A percentile compares a stretch with the other conserved stretches of the same genome.
Evolutionary conservation across 2,888 invertebrate genomes (phyloP).

Genomic region (Scaptomyza parva): DNA sequence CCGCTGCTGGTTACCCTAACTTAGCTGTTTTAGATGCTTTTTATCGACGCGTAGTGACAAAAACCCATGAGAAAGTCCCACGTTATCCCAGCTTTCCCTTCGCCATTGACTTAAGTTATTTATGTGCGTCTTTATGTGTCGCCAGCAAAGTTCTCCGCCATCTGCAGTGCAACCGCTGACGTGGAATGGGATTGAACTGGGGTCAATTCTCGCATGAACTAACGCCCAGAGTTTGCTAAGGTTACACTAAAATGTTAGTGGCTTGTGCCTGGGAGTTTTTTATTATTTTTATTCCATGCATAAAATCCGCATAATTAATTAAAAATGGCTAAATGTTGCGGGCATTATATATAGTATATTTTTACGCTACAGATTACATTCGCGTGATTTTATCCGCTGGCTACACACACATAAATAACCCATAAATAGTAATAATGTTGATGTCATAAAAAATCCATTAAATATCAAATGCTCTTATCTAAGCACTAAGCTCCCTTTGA

Average conservation of each 20-base stretch:
- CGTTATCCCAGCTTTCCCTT: not conserved
- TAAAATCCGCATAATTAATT: conserved; percentile 51
- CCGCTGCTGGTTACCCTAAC: not conserved
- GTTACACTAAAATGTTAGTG: conserved; percentile 12
- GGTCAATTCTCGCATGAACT: conserved; percentile 62
- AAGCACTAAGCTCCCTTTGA: no score
- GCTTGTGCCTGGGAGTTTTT: conserved; percentile 19
- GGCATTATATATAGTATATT: conserved; percentile 34
- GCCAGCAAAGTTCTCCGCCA: conserved; percentile 9
- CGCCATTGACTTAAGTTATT: conserved; percentile 37
- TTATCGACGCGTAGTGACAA: conserved; percentile 30
- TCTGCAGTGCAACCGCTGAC: conserved; percentile 7
- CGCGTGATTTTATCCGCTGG: no score
- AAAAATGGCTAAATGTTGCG: conserved; percentile 12
- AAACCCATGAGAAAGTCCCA: conserved; percentile 19
- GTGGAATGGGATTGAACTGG: conserved; percentile 8
- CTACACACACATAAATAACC: no score
- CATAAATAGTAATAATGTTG: no score
- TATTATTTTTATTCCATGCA: not conserved
- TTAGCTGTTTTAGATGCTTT: conserved; percentile 36
- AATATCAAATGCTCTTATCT: no score
- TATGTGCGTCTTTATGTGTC: conserved; percentile 56
- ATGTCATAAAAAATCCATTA: no score
- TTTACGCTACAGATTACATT: not conserved
- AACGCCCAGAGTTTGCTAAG: not conserved